Evolutionary conservation across 2,888 invertebrate species (phyloP).

Genomic region (Athalia circularis): DNA sequence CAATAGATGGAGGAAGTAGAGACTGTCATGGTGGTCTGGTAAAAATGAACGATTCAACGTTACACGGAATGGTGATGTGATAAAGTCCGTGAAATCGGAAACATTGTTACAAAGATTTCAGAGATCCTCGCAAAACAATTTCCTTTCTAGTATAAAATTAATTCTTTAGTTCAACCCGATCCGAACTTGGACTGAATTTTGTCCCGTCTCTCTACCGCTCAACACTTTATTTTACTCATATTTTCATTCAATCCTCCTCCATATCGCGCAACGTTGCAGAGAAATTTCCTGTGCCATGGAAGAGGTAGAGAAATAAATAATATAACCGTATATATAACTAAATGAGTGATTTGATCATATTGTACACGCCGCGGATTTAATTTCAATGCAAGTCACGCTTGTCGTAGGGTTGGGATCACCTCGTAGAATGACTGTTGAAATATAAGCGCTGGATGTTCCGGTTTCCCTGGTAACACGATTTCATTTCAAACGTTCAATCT

Average conservation of each 20-base stretch:
- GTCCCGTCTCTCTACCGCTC: not conserved
- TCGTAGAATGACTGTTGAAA: constrained; percentile 22
- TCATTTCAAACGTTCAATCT: not conserved
- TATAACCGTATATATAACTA: constrained; percentile 7
- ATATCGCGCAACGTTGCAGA: constrained; percentile 1
- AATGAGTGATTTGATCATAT: constrained; percentile 29
- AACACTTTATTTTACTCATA: not conserved
- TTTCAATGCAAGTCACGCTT: constrained; percentile 40
- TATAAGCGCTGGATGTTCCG: not conserved
- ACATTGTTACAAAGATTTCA: constrained; percentile 20
- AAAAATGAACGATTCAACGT: constrained; percentile 29
- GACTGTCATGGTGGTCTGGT: constrained; percentile 18
- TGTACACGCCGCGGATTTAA: not conserved
- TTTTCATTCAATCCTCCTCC: not conserved
- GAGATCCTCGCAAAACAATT: constrained; percentile 2
- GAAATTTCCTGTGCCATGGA: constrained; percentile 18
- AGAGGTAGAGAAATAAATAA: not conserved
- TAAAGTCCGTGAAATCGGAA: constrained; percentile 27
- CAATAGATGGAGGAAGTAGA: constrained; percentile 32
- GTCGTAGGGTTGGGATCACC: constrained; percentile 16
- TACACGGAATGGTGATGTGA: not conserved
- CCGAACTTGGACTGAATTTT: not conserved
- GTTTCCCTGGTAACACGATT: constrained; percentile 24
- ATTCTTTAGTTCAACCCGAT: no score
- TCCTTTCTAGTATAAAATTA: not conserved